Base-by-base conservation (phyloP, 2,888 invertebrate genomes). In the Troides oblongomaculatus region DNA sequence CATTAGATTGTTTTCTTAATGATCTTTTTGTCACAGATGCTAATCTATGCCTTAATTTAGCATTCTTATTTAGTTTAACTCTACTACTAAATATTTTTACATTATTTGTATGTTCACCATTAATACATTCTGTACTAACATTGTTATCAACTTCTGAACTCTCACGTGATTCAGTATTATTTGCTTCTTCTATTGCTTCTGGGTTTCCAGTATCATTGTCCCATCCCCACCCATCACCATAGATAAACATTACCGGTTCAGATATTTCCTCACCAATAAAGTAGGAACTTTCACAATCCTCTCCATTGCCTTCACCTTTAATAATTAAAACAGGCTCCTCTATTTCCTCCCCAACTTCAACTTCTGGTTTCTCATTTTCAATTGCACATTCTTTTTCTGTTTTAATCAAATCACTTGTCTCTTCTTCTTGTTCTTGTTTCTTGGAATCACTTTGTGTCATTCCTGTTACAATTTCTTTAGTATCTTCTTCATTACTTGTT, bases 131-230 rank as follows among this genome's bases (percentile, higher is more conserved):
- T 57, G 87, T 88, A 67, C 79, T 82, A 50, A 81, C 84, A 68
- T 86, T 46, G 14, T 46, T 88, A 75, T 89, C 89, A 72, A 82
- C 84, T 53, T 83, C 84, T 63, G 85, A 81, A 68, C 81, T 82
- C 62, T 83, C 81, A 62, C 74, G 74, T 43, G 64, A 67, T 72
- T 82, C 80, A 46, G 76, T 74, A 74, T 77, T 82, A 57, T 85
- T 80, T 66, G 79, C 78, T 77, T 88, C 79, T 76, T 86, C 83
- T 72, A 83, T 76, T 67, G 77, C 78, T 76, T 89, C 91, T 59
- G 91, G 94, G 86, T 97, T 97, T 1, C 97, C 97, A 6, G 96
- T 96, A 71, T 95, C 92, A 81, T 96, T 96, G 43, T 96, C 95
- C 25, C 84, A 88, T 6, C 97, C 97, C 76, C 86, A 93, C 58